Evolutionary conservation across 2,113 vertebrate genomes (phyloP), one percentile per base, ranked within the genome.

Genomic region (Hypocryptadius cinnamomeus): DNA sequence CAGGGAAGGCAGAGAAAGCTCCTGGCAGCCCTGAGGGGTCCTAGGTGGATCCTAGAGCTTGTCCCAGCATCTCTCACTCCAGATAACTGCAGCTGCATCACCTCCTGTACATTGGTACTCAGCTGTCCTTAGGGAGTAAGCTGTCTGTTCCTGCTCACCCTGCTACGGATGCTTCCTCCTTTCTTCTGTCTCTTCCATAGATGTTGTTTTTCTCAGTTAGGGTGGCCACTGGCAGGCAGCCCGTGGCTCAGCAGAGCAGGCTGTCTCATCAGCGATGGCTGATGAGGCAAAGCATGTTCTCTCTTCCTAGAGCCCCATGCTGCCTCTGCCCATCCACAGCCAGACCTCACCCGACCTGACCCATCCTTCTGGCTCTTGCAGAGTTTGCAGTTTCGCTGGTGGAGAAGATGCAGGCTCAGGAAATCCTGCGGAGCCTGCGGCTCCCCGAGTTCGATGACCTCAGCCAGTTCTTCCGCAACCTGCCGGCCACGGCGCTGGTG

Each of bases 371-470:
- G 73, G 48, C 83, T 88, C 93, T 91, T 76, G 61, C 98, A 99
- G 99, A 99, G 97, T 97, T 99, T 44, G 97, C 98, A 69, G 97
- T 98, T 90, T 98, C 98, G 0, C 96, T 99, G 79, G 98, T 98
- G 98, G 99, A 99, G 98, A 99, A 98, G 98, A 99, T 99, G 99
- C 99, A 99, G 97, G 98, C 98, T 71, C 98, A 98, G 97, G 99
- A 99, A 85, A 98, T 99, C 95, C 97, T 99, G 96, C 97, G 98
- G 79, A 98, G 98, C 92, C 97, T 99, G 97, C 97, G 98, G 93
- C 98, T 99, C 60, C 98, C 98, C 0, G 99, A 99, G 94, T 97
- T 99, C 64, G 98, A 98, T 0, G 98, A 99, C 66, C 97, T 99
- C 60, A 97, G 98, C 73, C 98, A 98, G 92, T 98, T 99, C 68